A percentile compares a stretch with the other conserved stretches of the same genome.
phyloP scores from a whole-genome alignment of 2,888 invertebrate species.

The Sinopyrophorus schimmeli region DNA sequence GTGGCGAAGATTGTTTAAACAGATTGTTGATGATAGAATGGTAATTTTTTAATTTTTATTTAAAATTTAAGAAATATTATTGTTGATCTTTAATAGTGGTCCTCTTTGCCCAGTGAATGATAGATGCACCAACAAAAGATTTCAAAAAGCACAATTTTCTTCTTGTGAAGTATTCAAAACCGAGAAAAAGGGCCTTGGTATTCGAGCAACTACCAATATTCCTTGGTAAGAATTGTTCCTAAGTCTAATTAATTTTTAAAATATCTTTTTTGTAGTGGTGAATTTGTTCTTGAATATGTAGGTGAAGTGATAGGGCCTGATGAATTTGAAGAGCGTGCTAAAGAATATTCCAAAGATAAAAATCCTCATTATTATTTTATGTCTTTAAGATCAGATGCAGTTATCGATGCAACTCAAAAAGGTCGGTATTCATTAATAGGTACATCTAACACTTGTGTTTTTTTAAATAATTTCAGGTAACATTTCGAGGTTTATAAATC shows the following conservation, averaged over 20 bases:
- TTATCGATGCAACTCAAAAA: constrained; percentile 95
- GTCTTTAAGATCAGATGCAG: constrained; percentile 89
- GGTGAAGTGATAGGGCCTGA: constrained; percentile 94
- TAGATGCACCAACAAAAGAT: constrained; percentile 91
- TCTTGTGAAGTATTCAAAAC: constrained; percentile 87
- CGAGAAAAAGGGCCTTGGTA: constrained; percentile 93
- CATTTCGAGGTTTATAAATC: constrained; percentile 96
- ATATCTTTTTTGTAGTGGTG: constrained; percentile 66
- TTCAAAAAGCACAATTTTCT: constrained; percentile 86
- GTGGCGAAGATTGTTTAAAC: constrained; percentile 96
- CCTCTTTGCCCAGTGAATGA: constrained; percentile 86
- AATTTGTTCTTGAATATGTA: constrained; percentile 97
- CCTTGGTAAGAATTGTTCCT: constrained; percentile 63
- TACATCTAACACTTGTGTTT: neutral
- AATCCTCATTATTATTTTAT: constrained; percentile 97
- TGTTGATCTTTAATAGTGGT: constrained; percentile 64
- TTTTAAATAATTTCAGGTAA: constrained; percentile 63
- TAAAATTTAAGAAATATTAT: neutral
- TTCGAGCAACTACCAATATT: constrained; percentile 76
- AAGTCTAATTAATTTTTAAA: constrained; percentile 1
- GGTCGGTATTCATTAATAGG: constrained; percentile 52
- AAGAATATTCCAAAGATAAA: constrained; percentile 86
- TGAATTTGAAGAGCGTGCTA: constrained; percentile 86
- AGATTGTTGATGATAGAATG: constrained; percentile 98
- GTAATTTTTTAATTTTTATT: constrained; percentile 59